Conservation (phyloP, 2,113 vertebrate genomes). For the Peromyscus leucopus region DNA sequence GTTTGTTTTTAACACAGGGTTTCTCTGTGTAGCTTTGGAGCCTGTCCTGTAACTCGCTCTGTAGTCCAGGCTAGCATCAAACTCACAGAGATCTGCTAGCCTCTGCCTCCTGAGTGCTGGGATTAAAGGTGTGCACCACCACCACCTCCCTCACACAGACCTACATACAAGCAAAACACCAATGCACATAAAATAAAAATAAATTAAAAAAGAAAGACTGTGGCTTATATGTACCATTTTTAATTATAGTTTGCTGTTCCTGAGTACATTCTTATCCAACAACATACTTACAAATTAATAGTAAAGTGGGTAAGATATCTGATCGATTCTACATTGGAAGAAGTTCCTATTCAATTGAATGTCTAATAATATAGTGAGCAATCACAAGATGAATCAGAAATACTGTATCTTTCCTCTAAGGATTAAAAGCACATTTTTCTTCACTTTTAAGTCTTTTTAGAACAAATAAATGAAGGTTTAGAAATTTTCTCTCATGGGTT, state of each 20-base stretch:
- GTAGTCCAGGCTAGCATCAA: no score
- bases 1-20: no score
- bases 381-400: conserved; percentile 38
- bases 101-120: no score
- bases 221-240: background rate
- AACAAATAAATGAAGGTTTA: background rate
- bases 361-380: conserved; percentile 43
- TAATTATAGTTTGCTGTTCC: background rate
- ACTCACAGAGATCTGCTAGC: no score
- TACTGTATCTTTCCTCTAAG: conserved; percentile 14
- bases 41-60: no score
- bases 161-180: no score
- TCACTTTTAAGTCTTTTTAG: conserved; percentile 11
- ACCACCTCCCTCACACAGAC: no score
- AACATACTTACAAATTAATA: background rate
- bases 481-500: background rate
- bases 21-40: no score
- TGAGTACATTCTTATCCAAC: conserved; percentile 33
- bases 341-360: background rate
- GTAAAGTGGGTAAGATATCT: background rate
- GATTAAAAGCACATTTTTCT: background rate
- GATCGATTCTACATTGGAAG: background rate
- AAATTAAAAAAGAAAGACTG: background rate
- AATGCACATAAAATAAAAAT: no score
- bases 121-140: no score